Evolutionary conservation across 2,797 vertebrate genomes (phyloP).

Genomic region (Limosa lapponica): DNA sequence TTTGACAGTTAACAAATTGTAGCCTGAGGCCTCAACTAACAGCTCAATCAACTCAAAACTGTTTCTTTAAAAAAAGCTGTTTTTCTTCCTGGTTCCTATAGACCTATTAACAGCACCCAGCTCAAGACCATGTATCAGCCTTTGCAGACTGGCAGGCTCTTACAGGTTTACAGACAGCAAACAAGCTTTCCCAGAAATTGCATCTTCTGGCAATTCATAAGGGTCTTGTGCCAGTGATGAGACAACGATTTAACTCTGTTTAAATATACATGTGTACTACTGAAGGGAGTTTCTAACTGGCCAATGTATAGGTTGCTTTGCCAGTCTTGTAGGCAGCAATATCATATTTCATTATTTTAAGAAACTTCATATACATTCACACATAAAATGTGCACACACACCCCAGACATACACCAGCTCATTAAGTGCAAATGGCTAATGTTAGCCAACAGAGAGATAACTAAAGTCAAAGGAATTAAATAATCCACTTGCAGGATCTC

Average conservation of each 20-base stretch:
- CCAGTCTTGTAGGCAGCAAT: background rate
- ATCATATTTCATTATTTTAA: background rate
- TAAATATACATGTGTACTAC: background rate
- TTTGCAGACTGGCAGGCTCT: background rate
- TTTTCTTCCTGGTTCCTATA: background rate
- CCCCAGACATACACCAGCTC: background rate
- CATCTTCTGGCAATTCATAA: background rate
- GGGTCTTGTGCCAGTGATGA: background rate
- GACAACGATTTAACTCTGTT: background rate
- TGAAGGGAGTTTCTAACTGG: background rate
- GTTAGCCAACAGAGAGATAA: background rate
- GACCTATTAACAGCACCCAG: background rate
- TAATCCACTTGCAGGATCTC: background rate
- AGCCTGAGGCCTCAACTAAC: background rate
- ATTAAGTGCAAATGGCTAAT: background rate
- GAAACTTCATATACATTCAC: background rate
- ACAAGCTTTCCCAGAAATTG: background rate
- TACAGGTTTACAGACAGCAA: background rate
- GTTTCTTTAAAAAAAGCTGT: background rate
- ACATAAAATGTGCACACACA: background rate
- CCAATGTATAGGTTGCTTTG: background rate
- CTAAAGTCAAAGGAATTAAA: background rate
- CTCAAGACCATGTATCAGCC: background rate
- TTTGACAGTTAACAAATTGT: background rate
- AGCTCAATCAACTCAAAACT: background rate